These are phyloP conservation scores for Drosophila mulleri DNA, from an alignment of 2,888 invertebrate genomes.

Conservation along the genomic window DNA sequence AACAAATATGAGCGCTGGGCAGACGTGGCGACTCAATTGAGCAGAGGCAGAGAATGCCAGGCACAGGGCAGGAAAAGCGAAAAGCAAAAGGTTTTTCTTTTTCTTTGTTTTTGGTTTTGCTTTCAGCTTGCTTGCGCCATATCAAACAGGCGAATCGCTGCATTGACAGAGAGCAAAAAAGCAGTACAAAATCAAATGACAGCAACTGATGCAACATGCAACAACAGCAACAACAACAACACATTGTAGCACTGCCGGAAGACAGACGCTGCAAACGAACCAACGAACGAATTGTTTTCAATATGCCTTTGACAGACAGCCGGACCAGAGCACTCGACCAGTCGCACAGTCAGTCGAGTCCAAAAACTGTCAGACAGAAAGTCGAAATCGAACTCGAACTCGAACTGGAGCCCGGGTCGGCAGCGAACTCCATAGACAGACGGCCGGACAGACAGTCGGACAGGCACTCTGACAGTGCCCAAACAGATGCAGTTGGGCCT, in stretches of 20 bases:
- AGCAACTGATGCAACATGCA: constrained; percentile 68
- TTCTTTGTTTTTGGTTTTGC: neutral
- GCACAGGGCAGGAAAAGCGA: constrained; percentile 50
- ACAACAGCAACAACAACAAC: neutral
- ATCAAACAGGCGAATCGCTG: constrained; percentile 35
- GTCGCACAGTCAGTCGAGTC: neutral
- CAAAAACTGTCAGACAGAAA: neutral
- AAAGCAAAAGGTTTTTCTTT: constrained; percentile 41
- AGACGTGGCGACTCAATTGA: constrained; percentile 41
- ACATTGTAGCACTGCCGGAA: constrained; percentile 77
- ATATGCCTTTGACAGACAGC: constrained; percentile 75
- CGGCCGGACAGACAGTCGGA: constrained; percentile 17
- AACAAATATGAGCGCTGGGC: constrained; percentile 64
- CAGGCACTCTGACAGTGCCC: neutral
- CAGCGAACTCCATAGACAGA: constrained; percentile 34
- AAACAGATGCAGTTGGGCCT: constrained; percentile 23
- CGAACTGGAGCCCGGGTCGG: constrained; percentile 19
- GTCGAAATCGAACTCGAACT: neutral
- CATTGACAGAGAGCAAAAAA: constrained; percentile 29
- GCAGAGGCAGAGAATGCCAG: constrained; percentile 28
- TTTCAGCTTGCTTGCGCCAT: constrained; percentile 20
- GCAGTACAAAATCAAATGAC: constrained; percentile 45
- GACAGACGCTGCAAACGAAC: constrained; percentile 52
- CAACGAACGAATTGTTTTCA: constrained; percentile 70
- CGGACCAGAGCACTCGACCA: constrained; percentile 33